Conservation (phyloP, 2,797 vertebrate genomes). For the Myotis planiceps region DNA sequence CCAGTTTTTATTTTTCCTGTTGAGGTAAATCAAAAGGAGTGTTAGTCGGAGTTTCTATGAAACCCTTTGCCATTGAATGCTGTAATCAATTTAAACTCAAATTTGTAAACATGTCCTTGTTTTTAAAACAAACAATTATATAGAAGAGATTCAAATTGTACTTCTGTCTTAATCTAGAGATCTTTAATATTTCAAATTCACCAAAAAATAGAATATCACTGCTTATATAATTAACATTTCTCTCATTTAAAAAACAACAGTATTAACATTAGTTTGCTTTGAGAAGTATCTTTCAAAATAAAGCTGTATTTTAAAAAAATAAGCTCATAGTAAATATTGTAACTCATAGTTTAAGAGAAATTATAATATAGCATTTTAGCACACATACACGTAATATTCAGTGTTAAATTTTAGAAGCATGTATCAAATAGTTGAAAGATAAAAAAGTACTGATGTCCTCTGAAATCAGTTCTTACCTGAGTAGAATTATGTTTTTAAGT, state of each 20-base stretch:
- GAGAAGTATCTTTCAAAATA: neutral
- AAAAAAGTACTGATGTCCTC: neutral
- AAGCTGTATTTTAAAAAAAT: neutral
- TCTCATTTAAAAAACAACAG: neutral
- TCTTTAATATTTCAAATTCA: neutral
- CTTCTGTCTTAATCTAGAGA: neutral
- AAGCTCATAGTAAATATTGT: neutral
- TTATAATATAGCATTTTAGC: neutral
- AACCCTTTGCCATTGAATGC: neutral
- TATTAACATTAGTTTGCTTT: neutral
- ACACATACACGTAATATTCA: neutral
- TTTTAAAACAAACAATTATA: slow-evolving; percentile 9
- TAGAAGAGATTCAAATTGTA: neutral
- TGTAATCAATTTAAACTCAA: slow-evolving; percentile 4
- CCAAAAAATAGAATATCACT: neutral
- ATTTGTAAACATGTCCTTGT: neutral
- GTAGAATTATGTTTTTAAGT: neutral
- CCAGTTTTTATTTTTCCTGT: slow-evolving; percentile 44
- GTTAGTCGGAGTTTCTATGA: slow-evolving; percentile 4
- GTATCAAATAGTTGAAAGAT: slow-evolving; percentile 1
- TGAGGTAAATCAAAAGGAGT: neutral
- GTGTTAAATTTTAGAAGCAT: neutral
- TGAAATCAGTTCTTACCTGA: slow-evolving; percentile 13
- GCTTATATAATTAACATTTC: neutral
- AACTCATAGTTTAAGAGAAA: neutral